Evolutionary conservation across 2,797 vertebrate species (phyloP), one percentile per base, ranked within the genome.

Genomic region (Bothrops alternatus): DNA sequence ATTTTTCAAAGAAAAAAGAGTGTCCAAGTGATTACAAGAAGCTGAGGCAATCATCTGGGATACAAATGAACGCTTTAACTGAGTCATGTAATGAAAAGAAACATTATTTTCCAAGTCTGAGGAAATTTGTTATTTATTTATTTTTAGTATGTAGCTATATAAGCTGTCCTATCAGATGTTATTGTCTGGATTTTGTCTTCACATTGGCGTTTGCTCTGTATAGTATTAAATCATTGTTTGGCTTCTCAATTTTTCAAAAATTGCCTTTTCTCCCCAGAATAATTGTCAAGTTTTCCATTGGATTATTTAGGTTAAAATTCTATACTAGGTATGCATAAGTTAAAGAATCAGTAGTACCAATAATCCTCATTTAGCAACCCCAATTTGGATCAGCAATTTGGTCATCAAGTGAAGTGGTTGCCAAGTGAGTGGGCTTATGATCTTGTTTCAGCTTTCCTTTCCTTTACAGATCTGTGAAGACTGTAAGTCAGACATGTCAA

Each of bases 1-100:
- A 87, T 95, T 94, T 96, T 90, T 94, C 87, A 86, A 89, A 89
- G 61, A 10, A 95, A 95, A 96, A 96, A 90, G 92, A 89, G 89
- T 96, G 86, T 94, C 94, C 90, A 95, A 94, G 93, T 95, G 95
- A 96, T 96, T 97, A 95, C 93, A 93, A 96, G 93, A 95, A 93
- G 94, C 93, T 95, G 53, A 58, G 53, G 37, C 37, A 96, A 96
- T 96, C 94, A 96, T 96, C 95, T 93, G 89, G 95, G 95, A 94
- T 86, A 92, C 96, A 93, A 97, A 96, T 95, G 93, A 93, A 93
- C 95, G 96, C 2, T 10, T 95, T 95, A 69, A 87, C 92, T 95
- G 92, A 94, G 93, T 93, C 92, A 86, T 56, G n/a, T 94, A 93
- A 95, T 92, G 94, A 96, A 96, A 93, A 42, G 18, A 42, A 25